Percentiles rank a stretch among this genome's conserved stretches.
Conservation (phyloP, 1,140 invertebrate species). For the Paraescarpia echinospica region DNA sequence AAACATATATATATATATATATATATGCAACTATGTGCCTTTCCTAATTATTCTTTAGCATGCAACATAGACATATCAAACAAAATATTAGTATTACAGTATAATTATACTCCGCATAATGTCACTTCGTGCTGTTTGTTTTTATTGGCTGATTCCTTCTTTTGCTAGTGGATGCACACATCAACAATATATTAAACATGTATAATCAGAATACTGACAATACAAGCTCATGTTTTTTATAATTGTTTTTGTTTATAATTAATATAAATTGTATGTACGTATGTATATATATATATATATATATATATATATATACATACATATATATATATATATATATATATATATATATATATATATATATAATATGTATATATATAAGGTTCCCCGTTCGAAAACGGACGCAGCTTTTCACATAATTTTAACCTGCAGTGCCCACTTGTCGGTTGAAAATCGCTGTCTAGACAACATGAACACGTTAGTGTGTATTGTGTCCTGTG, state of each 20-base stretch:
- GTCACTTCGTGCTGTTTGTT: neutral
- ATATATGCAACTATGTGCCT: neutral
- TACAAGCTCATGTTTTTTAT: no score
- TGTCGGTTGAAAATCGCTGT: no score
- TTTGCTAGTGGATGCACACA: no score
- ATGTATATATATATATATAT: neutral
- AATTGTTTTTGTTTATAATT: neutral
- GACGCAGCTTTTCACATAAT: no score
- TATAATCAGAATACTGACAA: no score
- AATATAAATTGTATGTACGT: neutral
- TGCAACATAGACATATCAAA: neutral
- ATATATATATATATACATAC: neutral
- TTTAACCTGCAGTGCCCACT: no score
- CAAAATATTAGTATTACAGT: neutral
- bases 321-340: constrained; percentile 7
- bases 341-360: neutral
- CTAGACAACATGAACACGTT: no score
- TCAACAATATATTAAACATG: neutral
- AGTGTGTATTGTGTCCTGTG: no score
- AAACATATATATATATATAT: neutral
- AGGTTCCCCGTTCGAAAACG: no score
- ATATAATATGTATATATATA: no score
- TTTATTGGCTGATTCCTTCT: no score
- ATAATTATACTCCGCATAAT: neutral
- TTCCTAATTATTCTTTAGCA: neutral